phyloP scores from a whole-genome alignment of 2,797 vertebrate genomes.

The Aplochiton taeniatus region DNA sequence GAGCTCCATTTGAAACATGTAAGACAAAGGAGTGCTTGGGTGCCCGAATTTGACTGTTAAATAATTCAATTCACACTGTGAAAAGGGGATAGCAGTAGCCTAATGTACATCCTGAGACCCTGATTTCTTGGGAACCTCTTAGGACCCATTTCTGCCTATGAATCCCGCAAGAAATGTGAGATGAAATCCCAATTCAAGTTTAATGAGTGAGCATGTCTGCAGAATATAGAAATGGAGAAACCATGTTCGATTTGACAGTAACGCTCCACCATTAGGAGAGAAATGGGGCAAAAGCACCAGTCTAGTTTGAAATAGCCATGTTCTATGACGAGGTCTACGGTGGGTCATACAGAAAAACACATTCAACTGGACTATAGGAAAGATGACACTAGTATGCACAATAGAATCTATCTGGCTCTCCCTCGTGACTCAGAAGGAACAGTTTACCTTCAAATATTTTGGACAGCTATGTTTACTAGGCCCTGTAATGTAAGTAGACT shows the following conservation, averaged over 20 bases:
- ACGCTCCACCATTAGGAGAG: conserved; percentile 38
- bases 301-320: conserved; percentile 32
- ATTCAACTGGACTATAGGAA: conserved; percentile 9
- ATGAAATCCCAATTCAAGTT: conserved; percentile 60
- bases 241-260: conserved; percentile 46
- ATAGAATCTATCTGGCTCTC: not conserved
- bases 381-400: not conserved
- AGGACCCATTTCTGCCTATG: conserved; percentile 41
- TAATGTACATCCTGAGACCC: conserved; percentile 49
- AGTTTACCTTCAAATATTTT: no score
- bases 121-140: conserved; percentile 49
- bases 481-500: no score
- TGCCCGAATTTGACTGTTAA: conserved; percentile 42
- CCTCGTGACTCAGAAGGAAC: not conserved
- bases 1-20: conserved; percentile 16
- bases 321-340: conserved; percentile 13
- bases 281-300: conserved; percentile 24
- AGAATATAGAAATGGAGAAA: conserved; percentile 54
- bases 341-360: conserved; percentile 17
- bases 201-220: conserved; percentile 58
- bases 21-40: conserved; percentile 25
- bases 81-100: conserved; percentile 38
- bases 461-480: no score
- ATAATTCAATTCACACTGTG: conserved; percentile 59
- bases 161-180: conserved; percentile 45